phyloP scores from a whole-genome alignment of 2,888 invertebrate species.

The Gordius sp. region DNA sequence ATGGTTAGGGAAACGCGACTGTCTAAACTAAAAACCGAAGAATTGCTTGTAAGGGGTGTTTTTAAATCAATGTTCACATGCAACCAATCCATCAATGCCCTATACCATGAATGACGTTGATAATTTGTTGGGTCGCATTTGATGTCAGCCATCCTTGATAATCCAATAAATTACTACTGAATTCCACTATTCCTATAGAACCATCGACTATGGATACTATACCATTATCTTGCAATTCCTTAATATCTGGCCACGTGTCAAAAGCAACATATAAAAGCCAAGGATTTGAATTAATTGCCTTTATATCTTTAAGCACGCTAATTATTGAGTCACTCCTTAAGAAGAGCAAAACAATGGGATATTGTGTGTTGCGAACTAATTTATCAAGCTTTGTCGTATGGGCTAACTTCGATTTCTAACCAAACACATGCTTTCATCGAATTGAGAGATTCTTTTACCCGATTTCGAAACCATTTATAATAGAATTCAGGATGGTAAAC shows the following conservation, averaged over 20 bases:
- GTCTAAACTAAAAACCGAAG: neutral
- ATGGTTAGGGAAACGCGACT: neutral
- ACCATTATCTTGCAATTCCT: neutral
- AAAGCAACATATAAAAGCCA: neutral
- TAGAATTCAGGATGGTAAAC: neutral
- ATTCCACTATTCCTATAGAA: neutral
- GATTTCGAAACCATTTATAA: neutral
- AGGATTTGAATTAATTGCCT: neutral
- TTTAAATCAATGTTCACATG: neutral
- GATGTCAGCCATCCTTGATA: neutral
- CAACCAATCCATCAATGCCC: neutral
- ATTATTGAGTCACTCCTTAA: neutral
- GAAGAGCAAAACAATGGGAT: neutral
- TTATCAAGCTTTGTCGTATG: neutral
- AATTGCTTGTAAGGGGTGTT: neutral
- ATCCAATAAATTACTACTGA: neutral
- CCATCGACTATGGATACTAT: neutral
- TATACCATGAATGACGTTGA: neutral
- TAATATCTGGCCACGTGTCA: neutral
- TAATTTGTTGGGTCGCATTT: neutral
- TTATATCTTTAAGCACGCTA: neutral
- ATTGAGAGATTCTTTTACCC: neutral
- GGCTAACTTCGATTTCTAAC: neutral
- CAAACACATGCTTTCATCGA: neutral
- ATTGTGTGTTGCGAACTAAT: neutral